Base-by-base conservation (phyloP, 2,113 vertebrate species). In the Caranx ignobilis region DNA sequence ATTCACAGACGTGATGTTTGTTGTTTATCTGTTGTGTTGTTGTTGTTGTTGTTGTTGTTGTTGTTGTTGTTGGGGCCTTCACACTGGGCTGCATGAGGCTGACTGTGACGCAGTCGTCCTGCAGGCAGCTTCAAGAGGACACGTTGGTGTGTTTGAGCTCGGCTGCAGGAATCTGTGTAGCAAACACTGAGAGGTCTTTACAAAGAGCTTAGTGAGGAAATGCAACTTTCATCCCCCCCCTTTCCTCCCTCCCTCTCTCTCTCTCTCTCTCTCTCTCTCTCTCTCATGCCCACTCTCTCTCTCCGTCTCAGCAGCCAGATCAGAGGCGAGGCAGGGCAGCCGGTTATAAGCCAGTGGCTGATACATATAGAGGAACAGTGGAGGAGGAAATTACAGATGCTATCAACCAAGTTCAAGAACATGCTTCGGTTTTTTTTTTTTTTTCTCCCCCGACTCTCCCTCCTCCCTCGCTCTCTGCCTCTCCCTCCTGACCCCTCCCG, bases 381-480 rank as follows among this genome's bases (percentile, higher is more conserved):
- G 54, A 77, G 84, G 74, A 91, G 91, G 91, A 92, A 92, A 92
- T 89, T 89, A 79, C 92, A 93, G 89, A 92, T 91, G 81, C 76
- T 87, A 87, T 94, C 86, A 82, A 88, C 70, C 86, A 92, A 91
- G 87, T 94, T 92, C 86, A 92, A 89, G 92, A 88, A 85, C 84
- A 86, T 72, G 75, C 15, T 79, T 71, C 60, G n/a, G n/a, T 26
- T 26, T 26, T 26, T 26, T 69, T 43, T 47, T 47, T 19, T 45
- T 54, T 6, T 4, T 37, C 19, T 50, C 6, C 15, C 39, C 34
- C 54, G 41, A 47, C 4, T 18, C n/a, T 15, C 18, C 11, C 13
- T 32, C 13, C 13, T 26, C 47, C 5, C 72, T 48, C 67, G 34
- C 66, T n/a, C 57, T 21, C 34, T 71, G 61, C 63, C 18, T 37